Conservation (phyloP, 2,888 invertebrate species). For the Lasioglossum villosulum region DNA sequence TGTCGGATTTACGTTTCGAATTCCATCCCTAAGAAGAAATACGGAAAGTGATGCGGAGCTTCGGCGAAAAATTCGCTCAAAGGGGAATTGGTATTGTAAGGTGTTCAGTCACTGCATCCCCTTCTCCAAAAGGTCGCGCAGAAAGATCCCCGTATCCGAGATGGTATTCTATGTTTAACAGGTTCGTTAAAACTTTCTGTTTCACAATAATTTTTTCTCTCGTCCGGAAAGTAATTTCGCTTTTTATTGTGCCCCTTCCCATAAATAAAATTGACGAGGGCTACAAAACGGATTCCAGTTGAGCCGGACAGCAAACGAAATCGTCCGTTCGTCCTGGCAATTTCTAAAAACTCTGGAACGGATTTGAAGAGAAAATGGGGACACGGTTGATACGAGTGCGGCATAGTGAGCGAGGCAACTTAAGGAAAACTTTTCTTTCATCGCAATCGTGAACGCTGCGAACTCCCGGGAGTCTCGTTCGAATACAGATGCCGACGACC, state of each 20-base stretch:
- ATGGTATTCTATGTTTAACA: neutral
- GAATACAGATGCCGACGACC: constrained; percentile 28
- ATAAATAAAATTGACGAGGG: neutral
- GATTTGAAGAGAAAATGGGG: neutral
- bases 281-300: too few species aligned
- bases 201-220: too few species aligned
- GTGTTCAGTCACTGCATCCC: neutral
- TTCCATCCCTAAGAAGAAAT: neutral
- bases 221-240: too few species aligned
- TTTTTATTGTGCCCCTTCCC: neutral
- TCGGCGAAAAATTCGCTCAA: neutral
- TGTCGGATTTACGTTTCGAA: constrained; percentile 5
- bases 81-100: constrained; percentile 11
- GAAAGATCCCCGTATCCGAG: neutral
- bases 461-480: constrained; percentile 25
- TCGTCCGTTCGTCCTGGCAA: neutral
- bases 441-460: constrained; percentile 7
- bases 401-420: neutral
- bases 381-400: constrained; percentile 4
- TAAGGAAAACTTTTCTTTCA: constrained; percentile 13
- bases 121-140: neutral
- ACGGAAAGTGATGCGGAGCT: neutral
- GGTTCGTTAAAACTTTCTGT: neutral
- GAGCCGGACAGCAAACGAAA: neutral
- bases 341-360: neutral